phyloP scores from a whole-genome alignment of 2,113 vertebrate species.

The Panurus biarmicus region DNA sequence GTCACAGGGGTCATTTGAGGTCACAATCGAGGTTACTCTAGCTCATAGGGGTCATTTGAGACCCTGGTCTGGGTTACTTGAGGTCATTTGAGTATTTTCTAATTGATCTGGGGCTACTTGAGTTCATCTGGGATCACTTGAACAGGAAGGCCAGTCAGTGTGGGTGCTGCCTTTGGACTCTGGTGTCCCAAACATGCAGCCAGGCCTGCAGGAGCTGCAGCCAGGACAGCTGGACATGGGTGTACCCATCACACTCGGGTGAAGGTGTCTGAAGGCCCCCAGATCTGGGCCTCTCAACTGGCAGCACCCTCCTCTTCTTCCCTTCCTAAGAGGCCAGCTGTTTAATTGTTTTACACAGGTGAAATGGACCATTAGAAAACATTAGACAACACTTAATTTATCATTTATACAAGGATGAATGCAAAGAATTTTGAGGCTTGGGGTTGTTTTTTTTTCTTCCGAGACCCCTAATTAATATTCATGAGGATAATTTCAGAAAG shows the following conservation, averaged over 20 bases:
- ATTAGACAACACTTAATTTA: slow-evolving; percentile 47
- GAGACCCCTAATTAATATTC: slow-evolving; percentile 73
- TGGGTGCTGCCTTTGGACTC: background rate
- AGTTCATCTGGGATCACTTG: background rate
- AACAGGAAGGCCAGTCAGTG: too few relatives aligned
- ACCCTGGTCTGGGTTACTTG: background rate
- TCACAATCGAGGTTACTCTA: background rate
- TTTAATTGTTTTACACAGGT: slow-evolving; percentile 42
- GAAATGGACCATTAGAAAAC: slow-evolving; percentile 51
- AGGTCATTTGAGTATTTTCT: background rate
- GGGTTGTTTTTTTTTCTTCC: slow-evolving; percentile 14
- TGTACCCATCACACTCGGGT: fast-evolving
- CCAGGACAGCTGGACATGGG: background rate
- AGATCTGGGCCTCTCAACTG: background rate
- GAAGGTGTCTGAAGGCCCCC: fast-evolving
- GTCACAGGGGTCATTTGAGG: background rate
- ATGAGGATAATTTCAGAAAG: slow-evolving; percentile 74
- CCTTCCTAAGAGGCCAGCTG: background rate
- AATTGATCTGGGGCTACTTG: background rate
- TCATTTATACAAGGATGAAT: slow-evolving; percentile 53
- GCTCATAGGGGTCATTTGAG: background rate
- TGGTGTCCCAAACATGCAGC: background rate
- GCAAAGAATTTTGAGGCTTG: slow-evolving; percentile 59
- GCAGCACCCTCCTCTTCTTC: background rate
- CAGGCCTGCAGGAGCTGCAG: background rate